Conservation (phyloP, 2,113 vertebrate genomes). For the Oryzias curvinotus region DNA sequence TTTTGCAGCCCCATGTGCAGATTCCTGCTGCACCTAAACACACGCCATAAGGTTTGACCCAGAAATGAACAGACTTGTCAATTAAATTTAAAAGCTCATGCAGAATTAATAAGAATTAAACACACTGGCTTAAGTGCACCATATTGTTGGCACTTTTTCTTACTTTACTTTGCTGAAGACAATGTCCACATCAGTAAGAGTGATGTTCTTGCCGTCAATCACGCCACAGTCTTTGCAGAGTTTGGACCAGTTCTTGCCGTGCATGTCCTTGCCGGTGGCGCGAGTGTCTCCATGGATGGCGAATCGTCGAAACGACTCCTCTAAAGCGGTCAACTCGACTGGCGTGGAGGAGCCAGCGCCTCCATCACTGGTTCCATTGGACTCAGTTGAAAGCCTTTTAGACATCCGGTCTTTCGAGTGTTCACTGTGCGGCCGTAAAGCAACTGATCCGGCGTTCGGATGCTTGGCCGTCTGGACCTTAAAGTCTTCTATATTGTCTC, state of each 20-base stretch:
- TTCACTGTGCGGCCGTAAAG: conserved; percentile 69
- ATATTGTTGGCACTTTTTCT: conserved; percentile 21
- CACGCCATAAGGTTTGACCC: too few relatives aligned
- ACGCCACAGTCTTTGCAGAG: conserved; percentile 93
- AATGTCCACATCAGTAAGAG: conserved; percentile 94
- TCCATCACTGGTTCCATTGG: conserved; percentile 83
- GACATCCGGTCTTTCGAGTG: conserved; percentile 71
- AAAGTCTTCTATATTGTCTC: conserved; percentile 77
- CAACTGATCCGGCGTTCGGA: conserved; percentile 56
- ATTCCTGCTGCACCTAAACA: too few relatives aligned
- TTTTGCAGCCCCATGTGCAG: too few relatives aligned
- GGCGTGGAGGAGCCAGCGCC: conserved; percentile 74
- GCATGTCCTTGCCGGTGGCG: conserved; percentile 91
- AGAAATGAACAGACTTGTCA: background rate
- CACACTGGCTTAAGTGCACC: background rate
- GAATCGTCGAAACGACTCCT: conserved; percentile 91
- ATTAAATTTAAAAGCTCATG: background rate
- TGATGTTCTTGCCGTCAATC: conserved; percentile 90
- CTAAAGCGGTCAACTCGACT: conserved; percentile 86
- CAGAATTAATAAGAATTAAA: background rate
- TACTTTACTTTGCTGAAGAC: conserved; percentile 99
- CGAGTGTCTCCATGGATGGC: conserved; percentile 92
- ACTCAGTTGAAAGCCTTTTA: conserved; percentile 79
- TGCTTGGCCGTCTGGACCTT: conserved; percentile 80
- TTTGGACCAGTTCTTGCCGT: conserved; percentile 98